These are phyloP conservation scores for Rhea pennata DNA, from an alignment of 2,113 vertebrate species.

Conservation along the genomic window DNA sequence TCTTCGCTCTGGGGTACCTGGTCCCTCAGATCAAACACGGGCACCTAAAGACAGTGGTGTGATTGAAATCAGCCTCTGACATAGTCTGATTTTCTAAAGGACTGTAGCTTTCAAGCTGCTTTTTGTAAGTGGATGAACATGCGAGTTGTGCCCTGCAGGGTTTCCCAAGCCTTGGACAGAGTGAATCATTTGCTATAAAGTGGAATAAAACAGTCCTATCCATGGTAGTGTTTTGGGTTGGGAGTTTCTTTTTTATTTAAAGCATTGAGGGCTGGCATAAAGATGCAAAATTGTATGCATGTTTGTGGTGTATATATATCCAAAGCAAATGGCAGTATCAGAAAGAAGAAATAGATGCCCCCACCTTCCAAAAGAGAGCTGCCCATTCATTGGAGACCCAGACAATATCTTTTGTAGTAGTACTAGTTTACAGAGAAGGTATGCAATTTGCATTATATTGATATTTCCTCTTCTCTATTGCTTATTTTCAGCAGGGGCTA, in stretches of 20 bases:
- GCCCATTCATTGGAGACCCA: background rate
- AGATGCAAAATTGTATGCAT: background rate
- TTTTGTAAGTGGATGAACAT: fast-evolving
- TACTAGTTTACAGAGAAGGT: background rate
- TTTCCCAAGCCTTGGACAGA: background rate
- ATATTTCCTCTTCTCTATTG: background rate
- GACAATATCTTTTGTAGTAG: background rate
- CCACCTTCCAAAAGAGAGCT: background rate
- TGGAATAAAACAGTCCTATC: background rate
- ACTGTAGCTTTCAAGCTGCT: background rate
- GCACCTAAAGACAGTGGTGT: background rate
- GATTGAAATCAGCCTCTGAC: background rate
- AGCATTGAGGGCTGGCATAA: background rate
- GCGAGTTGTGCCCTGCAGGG: background rate
- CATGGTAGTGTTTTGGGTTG: background rate
- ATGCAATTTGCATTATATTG: background rate
- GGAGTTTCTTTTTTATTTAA: background rate
- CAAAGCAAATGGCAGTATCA: background rate
- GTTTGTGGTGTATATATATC: background rate
- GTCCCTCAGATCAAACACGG: fast-evolving
- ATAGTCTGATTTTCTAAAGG: background rate
- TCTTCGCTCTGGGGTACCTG: background rate
- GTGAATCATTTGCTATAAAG: background rate
- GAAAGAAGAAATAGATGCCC: background rate
- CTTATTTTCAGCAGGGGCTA: background rate